A percentile compares a stretch with the other conserved stretches of the same genome.
Evolutionary conservation across 2,797 vertebrate species (phyloP).

Genomic region (Sebastes dallii): DNA sequence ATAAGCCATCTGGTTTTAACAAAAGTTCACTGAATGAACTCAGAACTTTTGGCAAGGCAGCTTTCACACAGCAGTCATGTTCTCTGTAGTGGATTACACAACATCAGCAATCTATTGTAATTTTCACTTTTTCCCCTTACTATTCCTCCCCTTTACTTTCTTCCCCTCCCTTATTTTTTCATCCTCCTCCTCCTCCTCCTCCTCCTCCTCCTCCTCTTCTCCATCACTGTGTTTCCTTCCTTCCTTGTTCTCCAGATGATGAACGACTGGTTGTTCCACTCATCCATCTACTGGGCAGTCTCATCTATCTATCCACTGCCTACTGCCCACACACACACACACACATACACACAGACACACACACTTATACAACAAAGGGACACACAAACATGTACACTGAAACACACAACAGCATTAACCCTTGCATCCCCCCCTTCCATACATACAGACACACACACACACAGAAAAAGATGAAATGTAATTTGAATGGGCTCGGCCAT

Average conservation of each 20-base stretch:
- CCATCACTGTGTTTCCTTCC: slow-evolving; percentile 70
- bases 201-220: neutral
- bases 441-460: slow-evolving; percentile 4
- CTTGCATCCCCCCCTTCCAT: neutral
- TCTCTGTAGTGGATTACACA: neutral
- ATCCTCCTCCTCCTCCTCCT: neutral
- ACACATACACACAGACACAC: neutral
- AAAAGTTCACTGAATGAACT: neutral
- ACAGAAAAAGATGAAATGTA: slow-evolving; percentile 41
- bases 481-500: slow-evolving; percentile 26
- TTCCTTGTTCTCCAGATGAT: slow-evolving; percentile 79
- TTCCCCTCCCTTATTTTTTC: neutral
- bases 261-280: slow-evolving; percentile 73
- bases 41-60: neutral
- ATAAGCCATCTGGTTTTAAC: neutral
- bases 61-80: neutral
- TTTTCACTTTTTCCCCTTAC: neutral
- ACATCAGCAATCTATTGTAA: neutral
- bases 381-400: slow-evolving; percentile 13
- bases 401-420: slow-evolving; percentile 11
- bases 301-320: slow-evolving; percentile 80
- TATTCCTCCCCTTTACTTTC: neutral
- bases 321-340: slow-evolving; percentile 39
- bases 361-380: neutral
- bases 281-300: slow-evolving; percentile 82